Evolutionary conservation across 1,140 invertebrate genomes (phyloP), one percentile per base, ranked within the genome.

Genomic region (Drosophila gunungcola): DNA sequence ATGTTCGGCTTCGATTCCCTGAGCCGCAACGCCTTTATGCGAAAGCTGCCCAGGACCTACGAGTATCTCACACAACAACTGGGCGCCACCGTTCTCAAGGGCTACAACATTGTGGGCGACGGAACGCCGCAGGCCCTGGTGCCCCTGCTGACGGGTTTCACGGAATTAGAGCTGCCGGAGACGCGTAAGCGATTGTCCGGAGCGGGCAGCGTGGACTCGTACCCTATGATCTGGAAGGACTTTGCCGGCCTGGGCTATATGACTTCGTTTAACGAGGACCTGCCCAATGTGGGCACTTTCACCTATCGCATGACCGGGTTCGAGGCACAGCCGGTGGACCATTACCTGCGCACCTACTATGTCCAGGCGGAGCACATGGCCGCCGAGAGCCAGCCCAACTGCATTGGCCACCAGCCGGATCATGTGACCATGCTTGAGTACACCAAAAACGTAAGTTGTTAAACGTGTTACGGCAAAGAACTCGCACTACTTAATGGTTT

Each of bases 1-100:
- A 97, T 98, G 93, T 95, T 98, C 63, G 97, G 97, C 0, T 97
- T 98, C 91, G 98, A 99, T 93, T 98, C 98, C 0, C 92, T 98
- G 0, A 98, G 97, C 0, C 94, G 96, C 42, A 96, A 97, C 92
- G 96, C 96, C 2, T 98, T 98, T 88, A 95, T 97, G 21, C 94
- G 98, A 39, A 96, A 97, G 81, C 93, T 99, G 48, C 97, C 97
- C 2, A 95, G 96, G 73, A 96, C 96, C 7, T 96, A 97, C 81
- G 93, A 94, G 25, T 97, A 96, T 88, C 93, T 99, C 32, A 95
- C 93, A 0, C 93, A 97, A 11, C 90, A 93, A 7, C 91, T 98
- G n/a, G 93, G 94, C 25, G 95, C 95, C 4, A 92, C 95, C 11
- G 93, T 97, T 5, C 91, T 98, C 1, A 93, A 97, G 85, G 96